These are phyloP conservation scores for Andricus grossulariae DNA, from an alignment of 1,140 invertebrate genomes.

Conservation along the genomic window DNA sequence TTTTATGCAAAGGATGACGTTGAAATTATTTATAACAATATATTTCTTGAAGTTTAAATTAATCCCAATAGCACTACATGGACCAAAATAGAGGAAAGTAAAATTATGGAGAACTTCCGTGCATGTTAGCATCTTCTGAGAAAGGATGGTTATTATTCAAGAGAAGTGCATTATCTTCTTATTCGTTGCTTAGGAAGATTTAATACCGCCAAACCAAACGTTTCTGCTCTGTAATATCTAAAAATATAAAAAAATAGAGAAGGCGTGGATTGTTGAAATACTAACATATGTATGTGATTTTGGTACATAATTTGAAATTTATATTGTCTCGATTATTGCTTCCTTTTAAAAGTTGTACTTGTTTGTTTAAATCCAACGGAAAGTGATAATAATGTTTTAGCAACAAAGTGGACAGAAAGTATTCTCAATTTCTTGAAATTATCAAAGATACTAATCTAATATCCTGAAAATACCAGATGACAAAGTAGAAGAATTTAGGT, in stretches of 20 bases:
- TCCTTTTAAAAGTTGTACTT: no score
- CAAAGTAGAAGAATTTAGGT: no score
- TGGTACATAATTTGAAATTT: no score
- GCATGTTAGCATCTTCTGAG: neutral
- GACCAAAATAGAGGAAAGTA: constrained; percentile 11
- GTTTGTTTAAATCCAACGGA: no score
- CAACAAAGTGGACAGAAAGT: no score
- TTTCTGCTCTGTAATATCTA: neutral
- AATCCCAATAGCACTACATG: neutral
- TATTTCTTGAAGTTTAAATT: neutral
- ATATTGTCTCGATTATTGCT: no score
- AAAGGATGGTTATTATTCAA: constrained; percentile 28
- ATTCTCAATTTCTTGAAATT: no score
- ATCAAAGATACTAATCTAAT: no score
- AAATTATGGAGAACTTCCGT: neutral
- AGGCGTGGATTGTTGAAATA: neutral
- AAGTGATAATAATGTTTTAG: no score
- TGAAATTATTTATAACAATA: neutral
- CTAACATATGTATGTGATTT: no score
- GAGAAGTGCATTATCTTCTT: constrained; percentile 30
- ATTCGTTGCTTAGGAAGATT: constrained; percentile 22
- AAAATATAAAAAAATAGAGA: constrained; percentile 2
- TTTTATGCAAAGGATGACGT: neutral
- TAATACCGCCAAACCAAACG: constrained; percentile 12
- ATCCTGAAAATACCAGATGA: no score